These are phyloP conservation scores for Caenorhabditis sulstoni DNA, from an alignment of 2,888 invertebrate genomes.

Conservation along the genomic window DNA sequence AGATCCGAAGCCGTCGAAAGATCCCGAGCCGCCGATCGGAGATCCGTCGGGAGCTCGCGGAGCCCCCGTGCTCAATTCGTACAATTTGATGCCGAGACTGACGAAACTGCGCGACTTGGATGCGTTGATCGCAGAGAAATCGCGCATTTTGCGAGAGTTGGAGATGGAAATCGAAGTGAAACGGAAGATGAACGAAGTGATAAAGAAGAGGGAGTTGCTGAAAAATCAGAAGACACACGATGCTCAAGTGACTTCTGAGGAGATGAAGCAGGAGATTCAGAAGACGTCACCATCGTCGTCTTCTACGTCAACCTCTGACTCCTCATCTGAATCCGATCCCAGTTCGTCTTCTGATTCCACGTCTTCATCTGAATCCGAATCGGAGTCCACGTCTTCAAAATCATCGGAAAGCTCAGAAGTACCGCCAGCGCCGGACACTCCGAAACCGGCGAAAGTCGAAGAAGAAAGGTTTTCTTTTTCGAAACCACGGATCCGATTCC, in stretches of 20 bases:
- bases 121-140: constrained; percentile 22
- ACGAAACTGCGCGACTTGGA: constrained; percentile 42
- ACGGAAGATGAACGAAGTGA: constrained; percentile 24
- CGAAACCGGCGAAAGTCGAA: constrained; percentile 1
- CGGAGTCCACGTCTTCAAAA: not conserved
- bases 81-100: constrained; percentile 38
- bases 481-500: too few relatives aligned
- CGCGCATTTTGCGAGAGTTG: constrained; percentile 13
- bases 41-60: too few relatives aligned
- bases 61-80: constrained; percentile 4
- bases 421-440: not conserved
- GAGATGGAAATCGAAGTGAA: constrained; percentile 31
- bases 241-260: too few relatives aligned
- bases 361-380: not conserved
- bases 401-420: not conserved
- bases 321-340: constrained; percentile 10
- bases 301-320: not conserved
- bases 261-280: not conserved
- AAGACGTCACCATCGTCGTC: constrained; percentile 9
- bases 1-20: constrained; percentile 21
- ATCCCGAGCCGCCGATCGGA: not conserved
- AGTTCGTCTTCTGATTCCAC: not conserved
- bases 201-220: not conserved
- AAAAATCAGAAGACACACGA: constrained; percentile 2
- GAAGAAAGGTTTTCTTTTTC: too few relatives aligned